Percentiles rank a stretch among this genome's conserved stretches.
phyloP scores from a whole-genome alignment of 2,797 vertebrate species.

The Antrozous pallidus region DNA sequence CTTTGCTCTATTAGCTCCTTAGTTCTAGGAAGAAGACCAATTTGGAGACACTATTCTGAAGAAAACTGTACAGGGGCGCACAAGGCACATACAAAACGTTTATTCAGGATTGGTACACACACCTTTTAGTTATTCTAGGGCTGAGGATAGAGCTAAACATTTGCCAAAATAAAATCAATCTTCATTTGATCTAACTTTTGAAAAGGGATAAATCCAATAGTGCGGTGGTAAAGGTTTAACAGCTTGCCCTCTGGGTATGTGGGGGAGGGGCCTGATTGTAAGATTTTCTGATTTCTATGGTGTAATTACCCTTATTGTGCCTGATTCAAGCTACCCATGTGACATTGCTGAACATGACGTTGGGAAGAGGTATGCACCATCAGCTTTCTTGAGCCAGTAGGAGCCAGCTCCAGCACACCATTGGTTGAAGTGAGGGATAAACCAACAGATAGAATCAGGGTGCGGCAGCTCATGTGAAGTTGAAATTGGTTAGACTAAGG shows the following conservation, averaged over 20 bases:
- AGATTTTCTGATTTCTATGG: not conserved
- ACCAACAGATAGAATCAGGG: not conserved
- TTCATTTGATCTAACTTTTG: not conserved
- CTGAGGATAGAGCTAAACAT: not conserved
- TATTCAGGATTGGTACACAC: not conserved
- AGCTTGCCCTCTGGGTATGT: not conserved
- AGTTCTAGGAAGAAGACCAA: not conserved
- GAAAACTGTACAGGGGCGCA: not conserved
- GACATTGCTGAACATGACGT: not conserved
- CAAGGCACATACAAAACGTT: not conserved
- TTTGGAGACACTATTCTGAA: not conserved
- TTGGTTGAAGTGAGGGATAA: not conserved
- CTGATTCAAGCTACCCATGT: not conserved
- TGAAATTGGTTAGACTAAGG: not conserved
- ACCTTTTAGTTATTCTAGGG: not conserved
- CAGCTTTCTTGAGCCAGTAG: not conserved
- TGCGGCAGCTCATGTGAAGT: not conserved
- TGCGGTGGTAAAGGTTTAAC: not conserved
- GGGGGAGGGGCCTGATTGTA: not conserved
- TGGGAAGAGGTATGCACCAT: not conserved
- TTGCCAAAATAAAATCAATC: not conserved
- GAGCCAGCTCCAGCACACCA: not conserved
- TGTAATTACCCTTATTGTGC: not conserved
- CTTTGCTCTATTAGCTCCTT: not conserved
- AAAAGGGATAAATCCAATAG: not conserved